Evolutionary conservation across 2,113 vertebrate species (phyloP), one percentile per base, ranked within the genome.

Genomic region (Lasiurus borealis): DNA sequence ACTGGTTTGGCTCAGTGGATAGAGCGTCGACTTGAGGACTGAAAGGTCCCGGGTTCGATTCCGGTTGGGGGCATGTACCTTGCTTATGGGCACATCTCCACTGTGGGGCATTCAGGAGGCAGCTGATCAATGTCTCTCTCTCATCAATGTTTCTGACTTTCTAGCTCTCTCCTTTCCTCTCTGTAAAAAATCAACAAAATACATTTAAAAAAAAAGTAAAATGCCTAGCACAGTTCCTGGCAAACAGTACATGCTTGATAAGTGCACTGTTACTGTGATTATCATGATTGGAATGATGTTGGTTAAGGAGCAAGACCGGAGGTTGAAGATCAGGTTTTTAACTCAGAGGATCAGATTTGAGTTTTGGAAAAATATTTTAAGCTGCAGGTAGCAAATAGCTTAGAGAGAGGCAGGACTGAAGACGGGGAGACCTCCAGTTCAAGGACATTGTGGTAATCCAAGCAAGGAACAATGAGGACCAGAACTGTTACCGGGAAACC

Each of bases 311-410:
- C 76, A 87, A 50, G 52, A 40, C 19, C 69, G 48, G 59, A 77
- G 62, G 80, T 40, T 71, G 72, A 78, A 85, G 76, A 82, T 57
- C 5, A 8, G 36, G 46, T 57, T 80, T 64, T 81, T 54, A 80
- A 66, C 31, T 72, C 57, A 57, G 31, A 19, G 14, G 16, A 72
- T 90, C 44, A 80, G 27, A 64, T 62, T n/a, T 52, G 29, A 54
- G 23, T 86, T 73, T 81, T 36, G 66, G 75, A 86, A 81, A 72
- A 91, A 52, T 19, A 31, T 73, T 85, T 91, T 68, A 57, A 81
- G 69, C 13, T 68, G 9, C 48, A 25, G 31, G 34, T 57, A 25
- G 40, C 57, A 80, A 44, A 68, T 31, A 62, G 34, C 44, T 62
- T 44, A 44, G 6, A 54, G 44, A 44, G 23, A 71, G 25, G 46